phyloP scores from a whole-genome alignment of 2,888 invertebrate species.

The Zeuzera pyrina region DNA sequence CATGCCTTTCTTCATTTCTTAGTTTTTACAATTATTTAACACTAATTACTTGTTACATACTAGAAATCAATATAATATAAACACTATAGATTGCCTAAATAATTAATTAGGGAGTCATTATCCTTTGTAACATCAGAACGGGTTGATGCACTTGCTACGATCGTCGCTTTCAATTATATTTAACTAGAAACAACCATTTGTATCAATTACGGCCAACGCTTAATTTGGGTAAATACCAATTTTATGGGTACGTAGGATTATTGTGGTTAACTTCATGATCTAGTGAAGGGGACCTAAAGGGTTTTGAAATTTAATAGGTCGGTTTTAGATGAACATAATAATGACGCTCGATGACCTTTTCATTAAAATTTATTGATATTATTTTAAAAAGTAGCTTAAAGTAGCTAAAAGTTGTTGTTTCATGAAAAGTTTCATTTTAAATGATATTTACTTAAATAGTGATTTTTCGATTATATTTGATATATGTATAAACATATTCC shows the following conservation, averaged over 20 bases:
- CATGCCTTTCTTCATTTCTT: too few relatives aligned
- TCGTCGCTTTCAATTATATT: conserved; percentile 51
- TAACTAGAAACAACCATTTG: conserved; percentile 67
- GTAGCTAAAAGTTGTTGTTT: too few relatives aligned
- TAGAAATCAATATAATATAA: too few relatives aligned
- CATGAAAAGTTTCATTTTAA: too few relatives aligned
- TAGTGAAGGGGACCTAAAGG: conserved; percentile 37
- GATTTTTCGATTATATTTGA: too few relatives aligned
- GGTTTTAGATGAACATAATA: conserved; percentile 31
- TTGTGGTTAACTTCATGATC: conserved; percentile 34
- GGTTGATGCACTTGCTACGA: conserved; percentile 31
- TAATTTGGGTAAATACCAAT: conserved; percentile 69
- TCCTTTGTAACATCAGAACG: too few relatives aligned
- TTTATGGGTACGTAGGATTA: conserved; percentile 56
- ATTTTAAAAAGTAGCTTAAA: conserved; percentile 8
- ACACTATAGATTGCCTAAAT: too few relatives aligned
- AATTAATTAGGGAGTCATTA: too few relatives aligned
- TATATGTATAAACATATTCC: too few relatives aligned
- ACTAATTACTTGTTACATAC: too few relatives aligned
- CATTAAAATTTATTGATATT: conserved; percentile 46
- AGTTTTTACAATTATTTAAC: too few relatives aligned
- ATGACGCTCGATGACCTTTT: conserved; percentile 30
- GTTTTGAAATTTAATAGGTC: conserved; percentile 53
- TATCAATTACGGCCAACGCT: conserved; percentile 62
- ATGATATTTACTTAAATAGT: too few relatives aligned